Evolutionary conservation across 2,888 invertebrate species (phyloP).

Genomic region (Caenorhabditis imperialis): DNA sequence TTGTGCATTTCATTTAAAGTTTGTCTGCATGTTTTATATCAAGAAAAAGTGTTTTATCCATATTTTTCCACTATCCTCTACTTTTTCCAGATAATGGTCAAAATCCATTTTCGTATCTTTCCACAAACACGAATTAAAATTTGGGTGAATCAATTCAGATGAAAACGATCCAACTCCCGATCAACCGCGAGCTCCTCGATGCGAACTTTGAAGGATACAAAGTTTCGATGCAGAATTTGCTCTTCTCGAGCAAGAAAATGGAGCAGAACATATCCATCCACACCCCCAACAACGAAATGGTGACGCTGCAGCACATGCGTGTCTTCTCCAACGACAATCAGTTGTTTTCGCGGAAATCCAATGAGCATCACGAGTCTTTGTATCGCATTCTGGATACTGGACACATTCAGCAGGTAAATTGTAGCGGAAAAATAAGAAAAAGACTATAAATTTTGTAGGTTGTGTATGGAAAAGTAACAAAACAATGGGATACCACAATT

Average conservation of each 20-base stretch:
- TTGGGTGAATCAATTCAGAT: not conserved
- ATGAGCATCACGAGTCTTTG: slow-evolving; percentile 16
- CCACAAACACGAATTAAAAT: not conserved
- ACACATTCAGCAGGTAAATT: slow-evolving; percentile 23
- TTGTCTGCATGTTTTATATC: no score
- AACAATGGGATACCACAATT: slow-evolving; percentile 3
- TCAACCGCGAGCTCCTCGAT: slow-evolving; percentile 42
- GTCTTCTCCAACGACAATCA: slow-evolving; percentile 49
- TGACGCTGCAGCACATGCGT: slow-evolving; percentile 54
- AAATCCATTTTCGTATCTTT: not conserved
- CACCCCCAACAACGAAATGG: slow-evolving; percentile 3
- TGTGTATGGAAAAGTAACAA: no score
- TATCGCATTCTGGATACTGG: slow-evolving; percentile 38
- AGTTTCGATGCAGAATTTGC: slow-evolving; percentile 48
- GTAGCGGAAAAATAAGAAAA: slow-evolving; percentile 7
- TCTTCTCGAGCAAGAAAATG: slow-evolving; percentile 18
- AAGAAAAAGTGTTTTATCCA: no score
- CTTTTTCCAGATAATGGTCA: no score
- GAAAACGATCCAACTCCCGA: slow-evolving; percentile 34
- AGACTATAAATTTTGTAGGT: slow-evolving; percentile 8
- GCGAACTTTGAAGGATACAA: slow-evolving; percentile 63
- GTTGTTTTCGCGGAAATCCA: slow-evolving; percentile 16
- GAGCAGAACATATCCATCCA: slow-evolving; percentile 10
- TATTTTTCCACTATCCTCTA: no score
- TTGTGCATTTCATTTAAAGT: no score